Percentiles rank a stretch among this genome's conserved stretches.
phyloP scores from a whole-genome alignment of 2,888 invertebrate genomes.

The Melanostoma scalare region DNA sequence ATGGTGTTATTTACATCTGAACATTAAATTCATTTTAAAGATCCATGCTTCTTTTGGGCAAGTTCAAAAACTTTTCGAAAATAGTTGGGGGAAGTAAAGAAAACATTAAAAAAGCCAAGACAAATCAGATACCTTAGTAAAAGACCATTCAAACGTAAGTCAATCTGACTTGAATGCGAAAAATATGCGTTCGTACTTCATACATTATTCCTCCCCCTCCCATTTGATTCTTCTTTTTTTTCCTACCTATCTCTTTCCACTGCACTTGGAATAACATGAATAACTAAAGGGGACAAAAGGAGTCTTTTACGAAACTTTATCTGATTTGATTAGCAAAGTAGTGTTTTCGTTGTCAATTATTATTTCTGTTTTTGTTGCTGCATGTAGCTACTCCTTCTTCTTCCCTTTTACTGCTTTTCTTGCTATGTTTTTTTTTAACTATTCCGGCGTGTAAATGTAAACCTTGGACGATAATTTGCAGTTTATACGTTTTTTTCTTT shows the following conservation, averaged over 20 bases:
- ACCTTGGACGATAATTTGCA: neutral
- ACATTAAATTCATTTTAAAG: too few species aligned
- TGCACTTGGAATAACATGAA: neutral
- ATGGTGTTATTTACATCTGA: too few species aligned
- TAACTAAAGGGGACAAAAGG: neutral
- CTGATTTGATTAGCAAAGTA: constrained; percentile 31
- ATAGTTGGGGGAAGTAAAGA: too few species aligned
- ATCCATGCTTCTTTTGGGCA: too few species aligned
- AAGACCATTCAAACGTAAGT: too few species aligned
- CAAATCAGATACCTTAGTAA: too few species aligned
- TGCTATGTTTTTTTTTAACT: neutral
- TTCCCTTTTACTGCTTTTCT: neutral
- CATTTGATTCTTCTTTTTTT: too few species aligned
- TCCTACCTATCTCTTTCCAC: neutral
- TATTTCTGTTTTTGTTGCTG: constrained; percentile 1
- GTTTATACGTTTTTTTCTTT: constrained; percentile 9
- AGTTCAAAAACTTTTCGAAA: too few species aligned
- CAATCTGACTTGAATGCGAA: too few species aligned
- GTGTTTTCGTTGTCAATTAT: constrained; percentile 9
- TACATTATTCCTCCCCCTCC: too few species aligned
- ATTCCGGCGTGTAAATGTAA: neutral
- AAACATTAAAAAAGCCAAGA: too few species aligned
- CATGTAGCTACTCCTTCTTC: neutral
- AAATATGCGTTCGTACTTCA: too few species aligned
- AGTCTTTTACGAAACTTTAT: neutral